A percentile compares a stretch with the other conserved stretches of the same genome.
phyloP scores from a whole-genome alignment of 2,113 vertebrate genomes.

The Heterochromis multidens region DNA sequence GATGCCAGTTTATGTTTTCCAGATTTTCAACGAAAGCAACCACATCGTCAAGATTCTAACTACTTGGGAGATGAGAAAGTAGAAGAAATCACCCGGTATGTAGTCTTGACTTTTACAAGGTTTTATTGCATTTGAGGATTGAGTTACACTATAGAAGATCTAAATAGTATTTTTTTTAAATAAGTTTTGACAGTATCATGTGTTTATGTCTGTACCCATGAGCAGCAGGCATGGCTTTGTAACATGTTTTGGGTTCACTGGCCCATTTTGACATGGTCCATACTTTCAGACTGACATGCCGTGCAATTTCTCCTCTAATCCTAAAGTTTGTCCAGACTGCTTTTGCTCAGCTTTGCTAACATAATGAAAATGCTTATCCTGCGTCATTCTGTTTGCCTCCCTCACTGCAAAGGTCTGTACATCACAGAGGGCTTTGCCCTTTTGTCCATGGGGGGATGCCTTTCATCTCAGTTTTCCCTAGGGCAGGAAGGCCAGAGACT shows the following conservation, averaged over 20 bases:
- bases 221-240: background rate
- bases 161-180: constrained; percentile 3
- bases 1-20: constrained; percentile 92
- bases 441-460: constrained; percentile 43
- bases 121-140: constrained; percentile 27
- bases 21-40: constrained; percentile 95
- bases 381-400: constrained; percentile 46
- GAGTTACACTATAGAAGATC: constrained; percentile 45
- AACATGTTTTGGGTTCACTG: constrained; percentile 29
- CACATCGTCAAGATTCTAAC: constrained; percentile 91
- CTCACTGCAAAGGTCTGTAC: constrained; percentile 38
- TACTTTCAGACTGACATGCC: constrained; percentile 44
- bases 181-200: background rate
- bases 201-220: background rate
- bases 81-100: constrained; percentile 94
- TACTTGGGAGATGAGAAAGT: constrained; percentile 94
- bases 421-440: constrained; percentile 59
- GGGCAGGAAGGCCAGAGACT: constrained; percentile 37
- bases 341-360: constrained; percentile 65
- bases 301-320: constrained; percentile 44
- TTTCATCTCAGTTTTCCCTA: constrained; percentile 47
- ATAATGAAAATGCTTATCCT: constrained; percentile 72
- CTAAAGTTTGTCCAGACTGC: constrained; percentile 61
- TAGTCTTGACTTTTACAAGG: constrained; percentile 76
- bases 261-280: constrained; percentile 33